phyloP scores from a whole-genome alignment of 2,888 invertebrate species.

The Tipula lateralis region DNA sequence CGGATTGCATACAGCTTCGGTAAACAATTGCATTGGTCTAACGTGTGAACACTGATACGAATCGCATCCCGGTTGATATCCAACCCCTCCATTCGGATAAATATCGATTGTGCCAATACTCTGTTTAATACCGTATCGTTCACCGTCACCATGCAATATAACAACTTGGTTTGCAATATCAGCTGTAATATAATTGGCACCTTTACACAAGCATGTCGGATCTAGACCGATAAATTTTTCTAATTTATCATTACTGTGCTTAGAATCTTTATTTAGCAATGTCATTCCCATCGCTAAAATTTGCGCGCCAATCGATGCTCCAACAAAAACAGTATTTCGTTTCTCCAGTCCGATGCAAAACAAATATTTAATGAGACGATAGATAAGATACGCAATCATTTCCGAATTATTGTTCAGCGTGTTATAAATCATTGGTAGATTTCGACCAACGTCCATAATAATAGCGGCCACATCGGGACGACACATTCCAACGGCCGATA shows the following conservation, averaged over 20 bases:
- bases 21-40: constrained; percentile 25
- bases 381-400: background rate
- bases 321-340: background rate
- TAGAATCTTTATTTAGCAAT: background rate
- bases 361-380: background rate
- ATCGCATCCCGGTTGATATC: constrained; percentile 27
- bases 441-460: background rate
- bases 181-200: background rate
- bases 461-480: background rate
- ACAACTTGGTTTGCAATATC: background rate
- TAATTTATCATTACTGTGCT: background rate
- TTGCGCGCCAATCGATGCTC: background rate
- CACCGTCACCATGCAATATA: background rate
- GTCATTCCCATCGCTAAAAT: background rate
- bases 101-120: background rate
- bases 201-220: background rate
- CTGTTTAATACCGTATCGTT: background rate
- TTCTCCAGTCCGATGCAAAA: background rate
- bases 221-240: background rate
- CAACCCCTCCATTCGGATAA: constrained; percentile 28
- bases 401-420: background rate
- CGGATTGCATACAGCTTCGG: constrained; percentile 28
- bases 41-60: constrained; percentile 28
- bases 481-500: background rate
- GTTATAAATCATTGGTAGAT: background rate